Conservation (phyloP, 2,888 invertebrate species). For the Norana najaformis region DNA sequence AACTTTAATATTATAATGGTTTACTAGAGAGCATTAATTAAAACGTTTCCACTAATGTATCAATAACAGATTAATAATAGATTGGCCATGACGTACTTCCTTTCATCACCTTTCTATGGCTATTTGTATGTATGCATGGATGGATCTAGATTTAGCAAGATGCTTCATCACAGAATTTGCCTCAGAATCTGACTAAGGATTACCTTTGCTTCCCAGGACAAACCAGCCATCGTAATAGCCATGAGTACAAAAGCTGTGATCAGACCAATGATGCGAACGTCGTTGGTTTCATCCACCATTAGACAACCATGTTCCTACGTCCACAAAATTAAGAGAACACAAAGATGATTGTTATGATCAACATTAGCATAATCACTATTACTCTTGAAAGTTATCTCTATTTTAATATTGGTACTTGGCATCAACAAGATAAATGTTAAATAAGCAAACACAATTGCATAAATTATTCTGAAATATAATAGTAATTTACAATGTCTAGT, state of each 20-base stretch:
- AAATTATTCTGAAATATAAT: too few species aligned
- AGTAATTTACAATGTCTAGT: too few species aligned
- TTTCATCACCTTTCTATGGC: not conserved
- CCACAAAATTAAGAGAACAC: not conserved
- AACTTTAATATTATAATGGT: not conserved
- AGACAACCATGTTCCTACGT: slow-evolving; percentile 67
- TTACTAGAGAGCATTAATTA: not conserved
- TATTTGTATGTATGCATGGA: not conserved
- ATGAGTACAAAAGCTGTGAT: slow-evolving; percentile 76
- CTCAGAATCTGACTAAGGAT: not conserved
- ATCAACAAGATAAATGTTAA: not conserved
- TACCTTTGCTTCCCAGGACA: slow-evolving; percentile 96
- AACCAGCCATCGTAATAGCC: slow-evolving; percentile 85
- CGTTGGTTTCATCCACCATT: slow-evolving; percentile 79
- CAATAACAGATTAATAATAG: not conserved
- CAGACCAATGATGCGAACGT: slow-evolving; percentile 79
- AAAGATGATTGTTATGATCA: not conserved
- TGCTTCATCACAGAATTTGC: not conserved
- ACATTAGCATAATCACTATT: not conserved
- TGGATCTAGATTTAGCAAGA: not conserved
- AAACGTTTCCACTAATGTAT: not conserved
- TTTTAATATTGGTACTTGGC: not conserved
- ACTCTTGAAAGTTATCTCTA: not conserved
- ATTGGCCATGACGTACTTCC: not conserved
- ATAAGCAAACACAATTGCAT: not conserved